phyloP scores from a whole-genome alignment of 1,140 invertebrate species.

The Druon quercuslanigerum region DNA sequence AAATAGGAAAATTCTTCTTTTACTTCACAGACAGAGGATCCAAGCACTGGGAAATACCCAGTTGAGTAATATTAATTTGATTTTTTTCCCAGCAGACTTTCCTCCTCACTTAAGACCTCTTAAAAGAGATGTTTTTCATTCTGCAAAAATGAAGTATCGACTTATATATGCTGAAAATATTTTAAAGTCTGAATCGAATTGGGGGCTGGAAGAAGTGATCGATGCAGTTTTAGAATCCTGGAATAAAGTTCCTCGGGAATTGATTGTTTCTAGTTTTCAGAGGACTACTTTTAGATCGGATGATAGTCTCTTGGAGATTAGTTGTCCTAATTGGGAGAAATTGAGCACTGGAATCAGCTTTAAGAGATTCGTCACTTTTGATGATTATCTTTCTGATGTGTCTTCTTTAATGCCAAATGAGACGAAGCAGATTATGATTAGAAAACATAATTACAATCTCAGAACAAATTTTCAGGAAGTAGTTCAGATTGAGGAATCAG shows the following conservation, averaged over 20 bases:
- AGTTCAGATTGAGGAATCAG: neutral
- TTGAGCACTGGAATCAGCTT: slow-evolving; percentile 55
- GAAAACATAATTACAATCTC: slow-evolving; percentile 20
- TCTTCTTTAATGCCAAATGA: neutral
- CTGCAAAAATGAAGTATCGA: slow-evolving; percentile 62
- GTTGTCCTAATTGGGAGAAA: slow-evolving; percentile 55
- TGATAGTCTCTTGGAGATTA: slow-evolving; percentile 53
- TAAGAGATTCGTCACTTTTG: slow-evolving; percentile 64
- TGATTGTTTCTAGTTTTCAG: slow-evolving; percentile 64
- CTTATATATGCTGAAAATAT: slow-evolving; percentile 46
- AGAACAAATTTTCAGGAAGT: neutral
- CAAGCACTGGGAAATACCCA: slow-evolving; percentile 44
- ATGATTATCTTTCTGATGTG: slow-evolving; percentile 57
- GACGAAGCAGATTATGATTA: neutral
- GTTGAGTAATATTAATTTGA: slow-evolving; percentile 56
- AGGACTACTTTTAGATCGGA: slow-evolving; percentile 63
- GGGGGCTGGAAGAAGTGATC: slow-evolving; percentile 53
- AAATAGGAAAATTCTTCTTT: slow-evolving; percentile 56
- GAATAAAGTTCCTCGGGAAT: slow-evolving; percentile 54
- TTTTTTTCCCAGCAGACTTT: slow-evolving; percentile 62
- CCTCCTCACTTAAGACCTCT: slow-evolving; percentile 56
- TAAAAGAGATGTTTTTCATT: slow-evolving; percentile 59
- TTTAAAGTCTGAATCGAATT: slow-evolving; percentile 37
- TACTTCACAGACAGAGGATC: slow-evolving; percentile 54
- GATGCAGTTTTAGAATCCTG: slow-evolving; percentile 56